Percentiles rank a stretch among this genome's conserved stretches.
These are phyloP conservation scores for Brienomyrus longianalis DNA, from an alignment of 2,113 vertebrate species.

Conservation along the genomic window DNA sequence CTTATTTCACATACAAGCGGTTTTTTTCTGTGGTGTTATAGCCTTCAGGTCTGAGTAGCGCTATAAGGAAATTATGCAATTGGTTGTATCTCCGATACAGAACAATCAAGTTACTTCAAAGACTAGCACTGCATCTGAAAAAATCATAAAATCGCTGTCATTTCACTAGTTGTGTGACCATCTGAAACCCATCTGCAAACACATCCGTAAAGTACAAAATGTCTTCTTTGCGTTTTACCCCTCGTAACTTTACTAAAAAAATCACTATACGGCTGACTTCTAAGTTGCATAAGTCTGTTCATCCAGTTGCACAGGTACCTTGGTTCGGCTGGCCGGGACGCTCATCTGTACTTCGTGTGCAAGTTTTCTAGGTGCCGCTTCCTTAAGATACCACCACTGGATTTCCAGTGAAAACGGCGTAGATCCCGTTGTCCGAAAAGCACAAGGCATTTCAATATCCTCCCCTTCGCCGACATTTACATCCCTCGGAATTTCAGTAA, in stretches of 20 bases:
- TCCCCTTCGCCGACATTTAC: conserved; percentile 87
- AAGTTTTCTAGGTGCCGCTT: conserved; percentile 68
- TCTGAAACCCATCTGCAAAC: background rate
- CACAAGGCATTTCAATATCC: conserved; percentile 92
- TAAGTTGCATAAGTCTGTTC: background rate
- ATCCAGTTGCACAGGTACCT: conserved; percentile 62
- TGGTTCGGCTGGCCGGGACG: conserved; percentile 68
- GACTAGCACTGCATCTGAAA: background rate
- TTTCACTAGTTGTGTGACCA: background rate
- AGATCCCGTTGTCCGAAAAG: conserved; percentile 79
- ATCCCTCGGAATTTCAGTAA: conserved; percentile 91
- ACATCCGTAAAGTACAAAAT: background rate
- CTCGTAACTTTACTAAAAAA: background rate
- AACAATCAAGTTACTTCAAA: background rate
- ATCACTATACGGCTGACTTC: background rate
- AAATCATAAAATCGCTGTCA: background rate
- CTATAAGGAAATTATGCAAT: background rate
- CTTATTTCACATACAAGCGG: background rate
- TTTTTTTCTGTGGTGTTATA: background rate
- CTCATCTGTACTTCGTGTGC: conserved; percentile 76
- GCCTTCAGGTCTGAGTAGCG: background rate
- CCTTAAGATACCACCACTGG: conserved; percentile 93
- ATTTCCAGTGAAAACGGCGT: conserved; percentile 87
- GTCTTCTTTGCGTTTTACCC: background rate
- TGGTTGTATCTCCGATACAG: background rate